Evolutionary conservation across 2,888 invertebrate genomes (phyloP).

Genomic region (Zaprionus lineosus): DNA sequence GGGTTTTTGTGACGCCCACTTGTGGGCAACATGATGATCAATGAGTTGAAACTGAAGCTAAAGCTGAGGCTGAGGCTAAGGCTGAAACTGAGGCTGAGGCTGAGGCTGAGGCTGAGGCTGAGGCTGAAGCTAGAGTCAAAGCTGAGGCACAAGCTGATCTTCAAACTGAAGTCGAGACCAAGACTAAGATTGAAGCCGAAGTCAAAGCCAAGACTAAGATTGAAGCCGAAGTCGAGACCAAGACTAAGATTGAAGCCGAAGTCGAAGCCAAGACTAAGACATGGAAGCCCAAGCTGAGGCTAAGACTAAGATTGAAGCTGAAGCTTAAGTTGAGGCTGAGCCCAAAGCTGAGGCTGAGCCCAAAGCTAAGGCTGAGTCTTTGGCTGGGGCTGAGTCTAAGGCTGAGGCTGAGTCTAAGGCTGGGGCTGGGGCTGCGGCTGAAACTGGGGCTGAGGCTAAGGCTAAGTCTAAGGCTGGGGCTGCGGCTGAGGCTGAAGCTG

Average conservation of each 20-base stretch:
- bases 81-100: slow-evolving; percentile 18
- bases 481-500: slow-evolving; percentile 24
- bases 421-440: slow-evolving; percentile 2
- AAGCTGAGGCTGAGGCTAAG: slow-evolving; percentile 1
- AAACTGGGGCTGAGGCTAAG: slow-evolving; percentile 16
- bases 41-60: slow-evolving; percentile 38
- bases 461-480: too few relatives aligned
- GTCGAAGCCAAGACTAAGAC: slow-evolving; percentile 1
- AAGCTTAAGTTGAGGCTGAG: slow-evolving; percentile 31
- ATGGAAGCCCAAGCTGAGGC: too few relatives aligned
- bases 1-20: slow-evolving; percentile 62
- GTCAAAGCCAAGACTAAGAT: slow-evolving; percentile 3
- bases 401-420: slow-evolving; percentile 13
- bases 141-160: slow-evolving; percentile 5
- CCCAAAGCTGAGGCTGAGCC: neutral
- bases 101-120: slow-evolving; percentile 21
- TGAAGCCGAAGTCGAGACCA: slow-evolving; percentile 24
- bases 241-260: neutral
- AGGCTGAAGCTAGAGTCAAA: slow-evolving; percentile 14
- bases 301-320: slow-evolving; percentile 25
- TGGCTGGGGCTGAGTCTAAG: slow-evolving; percentile 18
- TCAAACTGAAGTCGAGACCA: slow-evolving; percentile 25
- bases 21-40: slow-evolving; percentile 64
- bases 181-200: neutral
- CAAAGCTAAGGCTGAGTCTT: slow-evolving; percentile 15